Evolutionary conservation across 1,140 invertebrate genomes (phyloP), one percentile per base, ranked within the genome.

Genomic region (Anastatus disparis): DNA sequence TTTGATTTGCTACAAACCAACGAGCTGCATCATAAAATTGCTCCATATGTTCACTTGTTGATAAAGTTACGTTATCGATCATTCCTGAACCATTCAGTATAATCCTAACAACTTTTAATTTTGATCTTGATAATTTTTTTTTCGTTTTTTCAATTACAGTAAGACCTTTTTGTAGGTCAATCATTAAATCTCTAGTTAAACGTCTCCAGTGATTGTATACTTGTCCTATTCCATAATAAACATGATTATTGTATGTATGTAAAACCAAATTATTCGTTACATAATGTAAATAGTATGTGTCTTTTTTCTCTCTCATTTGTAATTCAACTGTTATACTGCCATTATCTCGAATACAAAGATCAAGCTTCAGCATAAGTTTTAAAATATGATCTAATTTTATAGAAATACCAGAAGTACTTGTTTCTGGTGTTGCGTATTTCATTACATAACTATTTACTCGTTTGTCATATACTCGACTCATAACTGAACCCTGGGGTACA

Each of bases 11-110:
- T 3, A 97, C 90, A 79, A 99, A 93, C 97, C 97, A 99, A 76
- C 95, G 90, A 15, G 96, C 96, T 2, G 97, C 93, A 80, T 94
- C 92, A 77, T 93, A 95, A 87, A 99, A 99, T 82, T 96, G 93
- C 58, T 92, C 89, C 82, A 94, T 89, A 84, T 98, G 95, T 78
- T 94, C 92, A 74, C 90, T 92, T 2, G 91, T 90, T n/a, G 93
- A 90, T 38, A 97, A 81, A 10, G 92, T 94, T 56, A 98, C 82
- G 85, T 96, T 95, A 78, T 94, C 93, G 66, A 94, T 87, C 71
- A 90, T 88, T 2, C 95, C 94, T 69, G 89, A 87, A 46, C 96
- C 96, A 70, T 89, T 89, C 20, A 96, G 83, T 27, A 89, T 88
- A 64, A 94, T 88, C 70, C 87, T 87, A 38, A 88, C 80, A 66